These are phyloP conservation scores for Torymus tubicola DNA, from an alignment of 2,888 invertebrate genomes.

Conservation along the genomic window DNA sequence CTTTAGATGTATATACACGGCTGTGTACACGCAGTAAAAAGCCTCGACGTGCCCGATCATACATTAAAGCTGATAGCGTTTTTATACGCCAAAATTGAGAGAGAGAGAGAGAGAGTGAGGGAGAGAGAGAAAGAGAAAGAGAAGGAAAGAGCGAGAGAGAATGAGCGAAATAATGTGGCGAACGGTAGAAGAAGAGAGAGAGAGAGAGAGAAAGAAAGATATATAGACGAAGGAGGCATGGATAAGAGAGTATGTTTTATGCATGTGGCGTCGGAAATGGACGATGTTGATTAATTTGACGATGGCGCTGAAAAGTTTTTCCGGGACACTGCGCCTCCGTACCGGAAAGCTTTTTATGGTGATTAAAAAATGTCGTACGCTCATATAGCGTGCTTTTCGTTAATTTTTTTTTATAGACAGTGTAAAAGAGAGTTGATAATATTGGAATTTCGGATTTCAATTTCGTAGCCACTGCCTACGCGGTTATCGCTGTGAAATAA, in stretches of 20 bases:
- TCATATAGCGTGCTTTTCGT: too few relatives aligned
- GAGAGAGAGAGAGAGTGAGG: slow-evolving; percentile 43
- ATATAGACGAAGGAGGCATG: slow-evolving; percentile 22
- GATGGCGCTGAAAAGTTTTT: slow-evolving; percentile 4
- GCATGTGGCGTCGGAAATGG: slow-evolving; percentile 30
- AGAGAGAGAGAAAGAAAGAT: slow-evolving; percentile 42
- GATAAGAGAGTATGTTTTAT: slow-evolving; percentile 42
- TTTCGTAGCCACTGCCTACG: too few relatives aligned
- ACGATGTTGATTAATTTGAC: slow-evolving; percentile 44
- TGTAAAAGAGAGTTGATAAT: too few relatives aligned
- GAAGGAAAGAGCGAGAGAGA: slow-evolving; percentile 25
- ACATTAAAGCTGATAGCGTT: slow-evolving; percentile 47
- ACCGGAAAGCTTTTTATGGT: too few relatives aligned
- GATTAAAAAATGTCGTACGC: too few relatives aligned
- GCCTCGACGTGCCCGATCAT: slow-evolving; percentile 44
- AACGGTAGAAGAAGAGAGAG: slow-evolving; percentile 15
- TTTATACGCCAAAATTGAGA: slow-evolving; percentile 8
- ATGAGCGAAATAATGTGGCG: slow-evolving; percentile 45
- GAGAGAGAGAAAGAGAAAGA: slow-evolving; percentile 54
- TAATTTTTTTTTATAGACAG: too few relatives aligned
- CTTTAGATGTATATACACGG: neutral
- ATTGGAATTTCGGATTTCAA: too few relatives aligned
- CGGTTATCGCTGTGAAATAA: too few relatives aligned
- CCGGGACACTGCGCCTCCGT: too few relatives aligned
- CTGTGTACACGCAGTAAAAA: slow-evolving; percentile 23